These are phyloP conservation scores for Oriolus oriolus DNA, from an alignment of 2,113 vertebrate genomes.

Conservation along the genomic window DNA sequence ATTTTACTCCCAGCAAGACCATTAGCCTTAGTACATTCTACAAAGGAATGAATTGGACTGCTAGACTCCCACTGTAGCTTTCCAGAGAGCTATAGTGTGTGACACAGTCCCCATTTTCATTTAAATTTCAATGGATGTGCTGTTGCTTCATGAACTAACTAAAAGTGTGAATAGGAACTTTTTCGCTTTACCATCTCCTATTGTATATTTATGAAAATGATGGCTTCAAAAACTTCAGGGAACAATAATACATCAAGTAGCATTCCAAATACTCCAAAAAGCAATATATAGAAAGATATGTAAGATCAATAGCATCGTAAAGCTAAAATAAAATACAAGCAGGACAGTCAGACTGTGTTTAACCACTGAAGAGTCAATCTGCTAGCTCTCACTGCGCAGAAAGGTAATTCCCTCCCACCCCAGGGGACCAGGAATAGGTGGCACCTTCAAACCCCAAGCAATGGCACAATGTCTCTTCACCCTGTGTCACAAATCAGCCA, in stretches of 20 bases:
- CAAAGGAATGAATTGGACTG: slow-evolving; percentile 59
- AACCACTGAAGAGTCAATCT: neutral
- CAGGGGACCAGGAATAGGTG: neutral
- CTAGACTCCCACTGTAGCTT: slow-evolving; percentile 58
- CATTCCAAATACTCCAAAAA: neutral
- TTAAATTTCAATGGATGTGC: slow-evolving; percentile 57
- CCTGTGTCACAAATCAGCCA: neutral
- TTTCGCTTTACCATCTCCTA: slow-evolving; percentile 47
- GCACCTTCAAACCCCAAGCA: neutral
- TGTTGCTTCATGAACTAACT: slow-evolving; percentile 40
- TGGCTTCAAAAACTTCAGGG: slow-evolving; percentile 28
- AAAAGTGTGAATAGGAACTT: slow-evolving; percentile 45
- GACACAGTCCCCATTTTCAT: slow-evolving; percentile 57
- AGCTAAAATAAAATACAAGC: slow-evolving; percentile 9
- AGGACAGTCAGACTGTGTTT: neutral
- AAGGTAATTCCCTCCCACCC: neutral
- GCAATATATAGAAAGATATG: neutral
- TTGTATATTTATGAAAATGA: slow-evolving; percentile 55
- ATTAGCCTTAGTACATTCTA: slow-evolving; percentile 57
- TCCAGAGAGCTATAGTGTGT: slow-evolving; percentile 50
- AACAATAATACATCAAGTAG: slow-evolving; percentile 6
- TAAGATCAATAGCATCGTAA: neutral
- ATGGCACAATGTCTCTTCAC: neutral
- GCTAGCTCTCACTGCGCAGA: neutral
- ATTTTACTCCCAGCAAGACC: slow-evolving; percentile 55